Evolutionary conservation across 2,888 invertebrate genomes (phyloP), one percentile per base, ranked within the genome.

Genomic region (Muschampia plurimacula): DNA sequence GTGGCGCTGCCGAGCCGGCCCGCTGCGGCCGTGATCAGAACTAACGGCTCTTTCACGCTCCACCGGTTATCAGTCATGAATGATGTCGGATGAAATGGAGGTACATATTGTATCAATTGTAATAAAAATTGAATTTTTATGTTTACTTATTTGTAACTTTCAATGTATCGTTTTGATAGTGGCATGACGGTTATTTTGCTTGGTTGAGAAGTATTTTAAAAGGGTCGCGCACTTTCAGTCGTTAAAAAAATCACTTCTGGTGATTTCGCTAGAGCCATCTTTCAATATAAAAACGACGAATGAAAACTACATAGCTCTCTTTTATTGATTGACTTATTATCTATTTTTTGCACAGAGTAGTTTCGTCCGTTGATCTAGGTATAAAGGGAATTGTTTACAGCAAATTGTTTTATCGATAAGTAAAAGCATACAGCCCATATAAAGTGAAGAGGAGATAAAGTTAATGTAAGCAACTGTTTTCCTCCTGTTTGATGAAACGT

Each of bases 31-130:
- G 78, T 73, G 73, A 77, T 77, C 67, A 76, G 90, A 87, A 93
- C 89, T 90, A 91, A 88, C 90, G 85, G 84, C 80, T 77, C 83
- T 88, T 91, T 85, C 88, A 89, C 87, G 91, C 87, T 85, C 83
- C 84, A 89, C 78, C 80, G 81, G 79, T 79, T 78, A 71, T 67
- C 67, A 39, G 12, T 55, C 65, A 65, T 65, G 57, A 70, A 69
- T 69, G 63, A 69, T 69, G 49, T 49, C 39, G 8, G 52, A 63
- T 62, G 72, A 76, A 75, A 74, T 71, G 60, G 39, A 32, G 39
- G 68, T 63, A 72, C 72, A 71, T 65, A 22, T 68, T 65, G n/a
- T 68, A 57, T 65, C 49, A 36, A 49, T 49, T 59, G 46, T 39
- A 68, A 69, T 64, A 65, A 66, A 67, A 57, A 57, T 59, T 67